These are phyloP conservation scores for Ctenoplectra terminalis DNA, from an alignment of 1,140 invertebrate genomes.

Conservation along the genomic window DNA sequence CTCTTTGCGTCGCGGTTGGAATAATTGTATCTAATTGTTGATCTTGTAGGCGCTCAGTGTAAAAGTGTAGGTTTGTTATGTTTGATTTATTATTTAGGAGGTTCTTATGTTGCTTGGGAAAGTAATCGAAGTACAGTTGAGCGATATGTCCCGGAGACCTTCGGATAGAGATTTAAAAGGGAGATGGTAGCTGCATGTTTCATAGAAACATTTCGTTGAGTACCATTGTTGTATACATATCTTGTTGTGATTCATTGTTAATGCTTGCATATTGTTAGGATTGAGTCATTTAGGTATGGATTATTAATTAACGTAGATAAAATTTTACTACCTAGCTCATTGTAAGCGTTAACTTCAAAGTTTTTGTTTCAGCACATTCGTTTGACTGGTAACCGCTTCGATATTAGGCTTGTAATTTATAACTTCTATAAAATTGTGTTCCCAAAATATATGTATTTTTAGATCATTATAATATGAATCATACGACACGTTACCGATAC, in stretches of 20 bases:
- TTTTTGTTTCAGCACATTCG: conserved; percentile 82
- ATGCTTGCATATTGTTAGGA: conserved; percentile 84
- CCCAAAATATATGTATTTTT: conserved; percentile 32
- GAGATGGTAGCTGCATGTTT: conserved; percentile 80
- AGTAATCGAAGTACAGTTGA: neutral
- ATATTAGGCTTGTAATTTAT: conserved; percentile 62
- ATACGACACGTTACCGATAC: conserved; percentile 40
- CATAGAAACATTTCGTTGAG: conserved; percentile 80
- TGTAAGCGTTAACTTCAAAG: conserved; percentile 77
- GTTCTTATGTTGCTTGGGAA: neutral
- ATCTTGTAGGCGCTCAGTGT: no score
- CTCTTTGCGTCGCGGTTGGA: conserved; percentile 4
- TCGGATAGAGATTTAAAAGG: conserved; percentile 76
- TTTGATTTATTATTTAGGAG: neutral
- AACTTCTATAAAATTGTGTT: conserved; percentile 49
- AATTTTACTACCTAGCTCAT: conserved; percentile 80
- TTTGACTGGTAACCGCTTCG: conserved; percentile 76
- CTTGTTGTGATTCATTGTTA: conserved; percentile 84
- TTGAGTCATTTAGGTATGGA: conserved; percentile 84
- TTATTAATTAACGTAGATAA: conserved; percentile 82
- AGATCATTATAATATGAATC: conserved; percentile 37
- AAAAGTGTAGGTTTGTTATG: no score
- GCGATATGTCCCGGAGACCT: conserved; percentile 55
- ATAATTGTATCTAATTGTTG: neutral
- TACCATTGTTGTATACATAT: conserved; percentile 83